Base-by-base conservation (phyloP, 2,113 vertebrate species). In the Cinclus mexicanus region DNA sequence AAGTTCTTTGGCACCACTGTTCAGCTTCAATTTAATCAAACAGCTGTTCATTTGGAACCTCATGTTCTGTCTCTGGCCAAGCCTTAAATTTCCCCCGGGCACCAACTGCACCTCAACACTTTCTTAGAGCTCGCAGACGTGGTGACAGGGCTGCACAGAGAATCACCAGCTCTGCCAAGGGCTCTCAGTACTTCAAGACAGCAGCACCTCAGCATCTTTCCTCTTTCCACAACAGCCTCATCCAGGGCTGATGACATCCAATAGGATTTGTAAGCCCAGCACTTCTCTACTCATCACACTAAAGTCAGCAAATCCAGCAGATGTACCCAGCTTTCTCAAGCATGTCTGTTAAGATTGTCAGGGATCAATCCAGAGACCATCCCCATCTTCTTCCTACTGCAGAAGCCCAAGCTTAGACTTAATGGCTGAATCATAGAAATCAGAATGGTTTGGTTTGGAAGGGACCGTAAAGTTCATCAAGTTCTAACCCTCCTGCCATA, bases 71-170 rank as follows among this genome's bases (percentile, higher is more conserved):
- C 55, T 75, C 64, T 81, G 46, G 60, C 72, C 80, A 81, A 61
- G 35, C 72, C 60, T 93, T 37, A 8, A 0, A 61, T 29, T 35
- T 53, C 47, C 60, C 52, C 4, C 2, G 20, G 13, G 28, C 44
- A 74, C 33, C 71, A 47, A 12, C 25, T 4, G 0, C 8, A 46
- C n/a, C 4, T 9, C 59, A 70, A 1, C 11, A 15, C 61, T 28
- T n/a, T 67, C 67, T 24, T 20, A 44, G 49, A 80, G 63, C 67
- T 72, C 2, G 0, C 19, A 20, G 86, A 35, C 0, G 0, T 3
- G 23, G 39, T 14, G 25, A 65, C 0, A 0, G 16, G 29, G 70
- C 70, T 72, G 52, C 0, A 0, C 0, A 0, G 31, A 75, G 61
- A 44, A 41, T 5, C 72, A 7, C 23, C 65, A 37, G 37, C 79